These are phyloP conservation scores for Protobothrops flavoviridis DNA, from an alignment of 2,113 vertebrate species.

Conservation along the genomic window DNA sequence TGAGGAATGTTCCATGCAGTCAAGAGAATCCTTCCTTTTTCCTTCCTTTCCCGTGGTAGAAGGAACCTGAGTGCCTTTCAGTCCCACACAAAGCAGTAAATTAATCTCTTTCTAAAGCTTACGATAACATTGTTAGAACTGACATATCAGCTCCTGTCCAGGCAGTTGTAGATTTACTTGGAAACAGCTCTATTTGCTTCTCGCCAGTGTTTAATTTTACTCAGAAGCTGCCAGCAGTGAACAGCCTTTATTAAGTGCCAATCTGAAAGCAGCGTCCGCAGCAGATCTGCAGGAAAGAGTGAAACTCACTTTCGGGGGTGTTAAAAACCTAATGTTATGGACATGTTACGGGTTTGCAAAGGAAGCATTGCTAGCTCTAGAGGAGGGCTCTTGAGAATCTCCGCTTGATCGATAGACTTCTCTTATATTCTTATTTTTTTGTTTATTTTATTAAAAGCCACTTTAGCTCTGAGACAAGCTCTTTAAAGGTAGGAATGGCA, in stretches of 20 bases:
- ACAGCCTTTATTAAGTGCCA: neutral
- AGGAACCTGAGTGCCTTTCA: neutral
- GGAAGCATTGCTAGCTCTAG: neutral
- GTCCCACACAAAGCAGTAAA: neutral
- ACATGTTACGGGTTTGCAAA: neutral
- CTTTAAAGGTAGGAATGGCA: neutral
- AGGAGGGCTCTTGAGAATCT: too few relatives aligned
- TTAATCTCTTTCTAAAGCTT: neutral
- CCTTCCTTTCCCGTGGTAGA: neutral
- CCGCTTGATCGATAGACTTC: neutral
- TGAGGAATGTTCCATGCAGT: neutral
- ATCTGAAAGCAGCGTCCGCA: neutral
- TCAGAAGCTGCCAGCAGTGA: neutral
- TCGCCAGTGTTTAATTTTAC: conserved; percentile 2
- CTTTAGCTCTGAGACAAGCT: neutral
- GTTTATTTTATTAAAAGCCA: neutral
- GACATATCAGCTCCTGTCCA: conserved; percentile 13
- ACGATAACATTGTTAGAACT: neutral
- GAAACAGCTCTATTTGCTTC: conserved; percentile 1
- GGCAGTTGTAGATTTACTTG: conserved; percentile 3
- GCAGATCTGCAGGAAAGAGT: neutral
- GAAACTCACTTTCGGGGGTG: neutral
- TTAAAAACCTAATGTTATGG: neutral
- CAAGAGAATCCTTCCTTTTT: neutral
- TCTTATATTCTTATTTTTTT: neutral